Base-by-base conservation (phyloP, 2,113 vertebrate genomes). In the Nothoprocta perdicaria region DNA sequence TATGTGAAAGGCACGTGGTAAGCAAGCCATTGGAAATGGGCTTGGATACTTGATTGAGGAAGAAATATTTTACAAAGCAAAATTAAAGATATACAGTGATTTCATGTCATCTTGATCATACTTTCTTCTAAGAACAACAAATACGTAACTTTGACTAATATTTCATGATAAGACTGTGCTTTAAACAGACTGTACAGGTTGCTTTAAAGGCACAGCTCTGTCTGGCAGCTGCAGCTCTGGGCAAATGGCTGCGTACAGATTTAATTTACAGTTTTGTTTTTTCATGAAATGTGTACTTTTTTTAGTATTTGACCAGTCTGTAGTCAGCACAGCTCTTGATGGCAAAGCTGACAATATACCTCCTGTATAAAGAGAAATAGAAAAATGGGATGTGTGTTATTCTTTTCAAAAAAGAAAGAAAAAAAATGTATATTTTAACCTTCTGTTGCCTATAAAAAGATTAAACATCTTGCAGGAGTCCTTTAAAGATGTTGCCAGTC, bases 261-360 rank as follows among this genome's bases (percentile, higher is more conserved):
- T 84, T 84, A 65, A 89, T 92, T 94, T 91, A 74, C 45, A 81
- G 27, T 90, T 83, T 83, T 67, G 63, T 89, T 92, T 93, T 92
- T 87, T 77, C 31, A 66, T 86, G 40, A 89, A 81, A 43, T n/a
- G 3, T 58, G 13, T 61, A 46, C 4, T 57, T 52, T 67, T 50
- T 77, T 53, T 75, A 57, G 14, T 6, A 40, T 87, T 66, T 2
- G 6, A 31, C 76, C 15, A 18, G 2, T 76, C 26, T 94, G 53
- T 52, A 66, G 15, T 10, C 35, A 58, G 68, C 41, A 35, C 52
- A 82, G 43, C 12, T 88, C 33, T 72, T 88, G 41, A 71, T 67
- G 38, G 31, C 29, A 65, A 86, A 89, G 68, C 38, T 22, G n/a
- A 57, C 80, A 89, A 88, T 68, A 68, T 27, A 80, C 50, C 84